Conservation (phyloP, 1,140 invertebrate species). For the Drosophila tani region DNA sequence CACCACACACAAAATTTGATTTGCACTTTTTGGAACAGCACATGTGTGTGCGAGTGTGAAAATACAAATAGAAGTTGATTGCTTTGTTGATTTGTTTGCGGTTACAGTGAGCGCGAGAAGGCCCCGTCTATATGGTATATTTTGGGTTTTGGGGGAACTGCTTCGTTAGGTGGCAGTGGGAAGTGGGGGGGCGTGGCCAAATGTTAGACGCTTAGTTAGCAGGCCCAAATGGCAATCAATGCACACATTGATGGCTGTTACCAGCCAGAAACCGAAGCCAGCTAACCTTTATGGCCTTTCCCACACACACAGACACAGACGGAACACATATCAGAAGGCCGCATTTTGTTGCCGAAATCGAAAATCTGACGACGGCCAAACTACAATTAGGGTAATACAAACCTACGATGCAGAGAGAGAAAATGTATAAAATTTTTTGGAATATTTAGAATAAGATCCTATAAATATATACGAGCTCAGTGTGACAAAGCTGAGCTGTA, state of each 20-base stretch:
- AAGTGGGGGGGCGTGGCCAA: slow-evolving; percentile 45
- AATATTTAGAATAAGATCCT: too few species aligned
- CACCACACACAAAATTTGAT: slow-evolving; percentile 63
- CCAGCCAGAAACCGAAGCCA: slow-evolving; percentile 2
- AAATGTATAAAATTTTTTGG: not conserved
- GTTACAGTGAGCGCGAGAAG: slow-evolving; percentile 59
- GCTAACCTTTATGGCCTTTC: slow-evolving; percentile 22
- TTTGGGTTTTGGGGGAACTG: not conserved
- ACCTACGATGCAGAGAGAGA: slow-evolving; percentile 3
- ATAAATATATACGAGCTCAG: too few species aligned
- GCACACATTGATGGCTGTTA: slow-evolving; percentile 64
- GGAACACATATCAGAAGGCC: slow-evolving; percentile 5
- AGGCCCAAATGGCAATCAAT: slow-evolving; percentile 75
- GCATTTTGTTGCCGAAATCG: slow-evolving; percentile 58
- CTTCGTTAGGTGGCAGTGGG: not conserved
- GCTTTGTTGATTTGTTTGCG: slow-evolving; percentile 83
- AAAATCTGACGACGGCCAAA: slow-evolving; percentile 49
- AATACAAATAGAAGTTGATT: slow-evolving; percentile 84
- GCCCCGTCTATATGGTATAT: slow-evolving; percentile 3
- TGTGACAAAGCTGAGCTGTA: too few species aligned
- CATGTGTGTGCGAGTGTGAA: slow-evolving; percentile 54
- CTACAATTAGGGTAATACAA: slow-evolving; percentile 61
- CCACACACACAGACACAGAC: not conserved
- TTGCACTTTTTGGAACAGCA: slow-evolving; percentile 60
- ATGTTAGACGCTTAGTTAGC: slow-evolving; percentile 76